Evolutionary conservation across 2,888 invertebrate genomes (phyloP), one percentile per base, ranked within the genome.

Genomic region (Steromphala cineraria): DNA sequence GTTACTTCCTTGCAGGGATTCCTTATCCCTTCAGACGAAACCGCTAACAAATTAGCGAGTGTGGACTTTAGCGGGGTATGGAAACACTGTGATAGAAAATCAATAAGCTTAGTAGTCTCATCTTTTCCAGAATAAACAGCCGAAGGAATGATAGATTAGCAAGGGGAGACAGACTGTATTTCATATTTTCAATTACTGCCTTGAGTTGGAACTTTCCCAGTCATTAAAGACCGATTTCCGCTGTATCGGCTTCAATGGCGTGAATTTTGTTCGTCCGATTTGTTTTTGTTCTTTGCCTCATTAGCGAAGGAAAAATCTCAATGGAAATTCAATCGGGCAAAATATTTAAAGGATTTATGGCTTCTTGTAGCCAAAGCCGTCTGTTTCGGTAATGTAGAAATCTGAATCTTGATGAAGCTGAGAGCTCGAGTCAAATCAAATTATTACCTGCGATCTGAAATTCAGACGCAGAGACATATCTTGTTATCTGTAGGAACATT

Each of bases 111-210:
- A 76, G 67, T 67, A 52, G 80, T 75, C 75, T 80, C 75, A 75
- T 76, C 80, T 67, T 80, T 67, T 80, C 67, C 19, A 53, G 67
- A 75, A 46, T 76, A 80, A 80, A 80, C 75, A 76, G 67, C 55
- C 75, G 15, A 13, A 53, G 67, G 28, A 67, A 75, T 62, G 75
- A 75, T 80, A 46, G 67, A 67, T 75, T 75, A 75, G 52, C 46
- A 62, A 28, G 52, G 21, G 17, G 28, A 67, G 75, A 55, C 52
- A 31, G 36, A 21, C 46, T 76, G 80, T 76, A 76, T 76, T 76
- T 80, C 75, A 80, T 75, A 75, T 80, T 75, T 80, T 80, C 78
- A 78, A 56, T 78, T 78, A 78, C 56, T 62, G 78, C 78, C 78
- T 77, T 40, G 19, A 62, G 78, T 21, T 75, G 52, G 53, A 21